phyloP scores from a whole-genome alignment of 35 echinoderm and acorn worm genomes.

The Heliocidaris tuberculata region DNA sequence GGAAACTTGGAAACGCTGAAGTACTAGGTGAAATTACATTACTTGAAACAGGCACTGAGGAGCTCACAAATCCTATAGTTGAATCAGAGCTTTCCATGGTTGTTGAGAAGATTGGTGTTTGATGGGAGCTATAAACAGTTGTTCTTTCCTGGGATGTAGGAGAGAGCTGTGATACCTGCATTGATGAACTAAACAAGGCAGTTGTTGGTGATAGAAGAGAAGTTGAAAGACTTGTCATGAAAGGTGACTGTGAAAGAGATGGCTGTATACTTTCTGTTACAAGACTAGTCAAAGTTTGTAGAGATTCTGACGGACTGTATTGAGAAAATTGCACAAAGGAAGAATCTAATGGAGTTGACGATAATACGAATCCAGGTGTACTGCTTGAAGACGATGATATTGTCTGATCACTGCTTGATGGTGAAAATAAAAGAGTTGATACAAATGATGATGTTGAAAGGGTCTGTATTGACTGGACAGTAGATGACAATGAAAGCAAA shows the following conservation, averaged over 20 bases:
- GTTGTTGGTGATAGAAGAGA: background rate
- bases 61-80: background rate
- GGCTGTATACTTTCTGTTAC: background rate
- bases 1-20: background rate
- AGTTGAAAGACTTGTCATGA: background rate
- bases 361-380: background rate
- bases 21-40: background rate
- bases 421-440: slow-evolving; percentile 9
- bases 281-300: background rate
- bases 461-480: background rate
- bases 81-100: background rate
- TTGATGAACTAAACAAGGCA: background rate
- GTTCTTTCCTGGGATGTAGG: background rate
- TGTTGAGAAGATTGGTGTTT: background rate
- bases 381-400: background rate
- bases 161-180: background rate
- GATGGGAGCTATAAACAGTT: background rate
- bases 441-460: background rate
- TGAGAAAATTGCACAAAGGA: background rate
- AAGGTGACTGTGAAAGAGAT: background rate
- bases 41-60: background rate
- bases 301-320: background rate
- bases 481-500: background rate
- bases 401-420: background rate
- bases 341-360: background rate